phyloP scores from a whole-genome alignment of 1,140 invertebrate genomes.

The Orchestia grillus region DNA sequence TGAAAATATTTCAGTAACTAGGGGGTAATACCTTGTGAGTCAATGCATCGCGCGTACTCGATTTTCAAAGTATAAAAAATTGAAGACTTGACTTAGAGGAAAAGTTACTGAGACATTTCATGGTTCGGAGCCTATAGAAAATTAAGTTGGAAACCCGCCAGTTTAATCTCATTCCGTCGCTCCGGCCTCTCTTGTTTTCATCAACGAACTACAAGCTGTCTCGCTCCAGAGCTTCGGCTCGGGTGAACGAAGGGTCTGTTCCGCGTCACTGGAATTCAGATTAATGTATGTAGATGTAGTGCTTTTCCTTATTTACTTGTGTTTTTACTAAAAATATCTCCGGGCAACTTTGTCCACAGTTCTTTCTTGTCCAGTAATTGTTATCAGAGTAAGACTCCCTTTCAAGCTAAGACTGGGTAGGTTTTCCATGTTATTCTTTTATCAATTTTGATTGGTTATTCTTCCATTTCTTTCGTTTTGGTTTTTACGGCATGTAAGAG shows the following conservation, averaged over 20 bases:
- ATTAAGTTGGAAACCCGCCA: neutral
- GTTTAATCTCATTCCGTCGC: neutral
- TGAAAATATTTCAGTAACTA: neutral
- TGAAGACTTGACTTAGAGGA: neutral
- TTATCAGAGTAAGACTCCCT: no score
- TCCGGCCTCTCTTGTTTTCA: neutral
- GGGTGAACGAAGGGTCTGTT: neutral
- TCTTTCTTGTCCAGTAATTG: no score
- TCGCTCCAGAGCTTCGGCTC: neutral
- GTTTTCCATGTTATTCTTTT: no score
- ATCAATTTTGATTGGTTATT: no score
- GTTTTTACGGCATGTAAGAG: no score
- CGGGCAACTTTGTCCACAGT: no score
- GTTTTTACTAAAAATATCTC: no score
- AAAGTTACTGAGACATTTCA: neutral
- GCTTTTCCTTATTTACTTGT: no score
- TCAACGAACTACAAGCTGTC: neutral
- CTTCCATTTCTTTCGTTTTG: no score
- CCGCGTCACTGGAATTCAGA: neutral
- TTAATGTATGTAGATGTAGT: neutral
- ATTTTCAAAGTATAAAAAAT: neutral
- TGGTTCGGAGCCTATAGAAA: neutral
- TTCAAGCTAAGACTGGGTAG: no score
- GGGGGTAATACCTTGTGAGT: neutral
- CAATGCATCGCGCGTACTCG: neutral